phyloP scores from a whole-genome alignment of 1,140 invertebrate genomes.

The Heliconius hewitsoni region DNA sequence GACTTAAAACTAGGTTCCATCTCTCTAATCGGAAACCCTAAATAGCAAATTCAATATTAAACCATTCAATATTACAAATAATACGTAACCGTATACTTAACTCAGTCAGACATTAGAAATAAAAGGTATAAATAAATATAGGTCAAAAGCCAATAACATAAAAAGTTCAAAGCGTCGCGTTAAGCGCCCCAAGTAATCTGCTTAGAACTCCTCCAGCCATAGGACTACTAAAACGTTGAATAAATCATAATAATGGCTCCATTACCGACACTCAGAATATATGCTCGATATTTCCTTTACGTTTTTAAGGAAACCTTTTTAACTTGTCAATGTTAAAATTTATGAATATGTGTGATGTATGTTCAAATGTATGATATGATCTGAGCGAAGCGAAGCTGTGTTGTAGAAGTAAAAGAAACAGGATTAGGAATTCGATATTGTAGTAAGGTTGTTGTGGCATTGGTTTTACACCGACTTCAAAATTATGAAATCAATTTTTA shows the following conservation, averaged over 20 bases:
- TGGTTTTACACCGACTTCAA: too few species aligned
- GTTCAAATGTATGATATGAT: too few species aligned
- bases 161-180: not conserved
- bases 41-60: too few species aligned
- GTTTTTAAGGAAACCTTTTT: not conserved
- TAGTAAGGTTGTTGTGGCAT: too few species aligned
- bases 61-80: not conserved
- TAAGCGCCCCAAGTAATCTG: constrained; percentile 1
- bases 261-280: not conserved
- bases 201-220: constrained; percentile 7
- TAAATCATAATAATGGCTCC: constrained; percentile 10
- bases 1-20: too few species aligned
- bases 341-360: too few species aligned
- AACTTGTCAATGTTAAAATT: too few species aligned
- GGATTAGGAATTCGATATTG: too few species aligned
- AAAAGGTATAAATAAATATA: constrained; percentile 2
- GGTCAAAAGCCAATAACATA: constrained; percentile 7
- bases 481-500: too few species aligned
- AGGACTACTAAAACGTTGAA: constrained; percentile 1
- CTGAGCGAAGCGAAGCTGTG: too few species aligned
- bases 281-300: not conserved
- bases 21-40: too few species aligned
- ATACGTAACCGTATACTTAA: not conserved
- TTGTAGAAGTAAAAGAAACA: too few species aligned
- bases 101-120: not conserved